Evolutionary conservation across 2,888 invertebrate genomes (phyloP).

Genomic region (Brachynemurus nebulosus): DNA sequence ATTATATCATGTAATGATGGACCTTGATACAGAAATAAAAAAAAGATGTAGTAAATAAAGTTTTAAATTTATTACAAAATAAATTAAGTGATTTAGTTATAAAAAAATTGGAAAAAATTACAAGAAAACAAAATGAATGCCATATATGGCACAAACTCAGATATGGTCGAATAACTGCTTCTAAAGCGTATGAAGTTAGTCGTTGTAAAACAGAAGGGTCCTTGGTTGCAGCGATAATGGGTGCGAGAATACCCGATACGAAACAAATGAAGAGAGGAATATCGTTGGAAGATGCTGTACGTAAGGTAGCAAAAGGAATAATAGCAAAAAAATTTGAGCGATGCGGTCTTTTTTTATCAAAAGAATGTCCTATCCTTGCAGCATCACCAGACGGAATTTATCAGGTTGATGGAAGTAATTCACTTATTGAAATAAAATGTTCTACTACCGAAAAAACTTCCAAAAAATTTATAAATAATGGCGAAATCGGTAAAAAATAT

Average conservation of each 20-base stretch:
- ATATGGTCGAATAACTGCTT: conserved; percentile 10
- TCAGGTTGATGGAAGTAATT: conserved; percentile 10
- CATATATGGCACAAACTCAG: conserved; percentile 10
- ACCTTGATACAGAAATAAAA: too few species aligned
- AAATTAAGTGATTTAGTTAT: conserved; percentile 10
- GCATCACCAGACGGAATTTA: conserved; percentile 15
- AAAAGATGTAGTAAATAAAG: too few species aligned
- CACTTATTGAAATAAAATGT: conserved; percentile 17
- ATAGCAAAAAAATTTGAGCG: conserved; percentile 10
- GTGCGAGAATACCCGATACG: conserved; percentile 11
- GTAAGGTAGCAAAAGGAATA: conserved; percentile 5
- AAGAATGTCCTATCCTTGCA: conserved; percentile 11
- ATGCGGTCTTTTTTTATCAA: conserved; percentile 11
- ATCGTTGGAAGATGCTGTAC: conserved; percentile 10
- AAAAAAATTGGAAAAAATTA: conserved; percentile 13
- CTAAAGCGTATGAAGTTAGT: conserved; percentile 7
- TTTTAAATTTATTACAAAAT: too few species aligned
- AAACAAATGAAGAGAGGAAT: conserved; percentile 11
- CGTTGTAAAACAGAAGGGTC: conserved; percentile 9
- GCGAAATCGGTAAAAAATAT: too few species aligned
- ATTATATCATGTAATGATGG: conserved; percentile 10
- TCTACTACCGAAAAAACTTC: conserved; percentile 9
- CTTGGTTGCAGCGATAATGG: conserved; percentile 7
- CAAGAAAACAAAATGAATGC: conserved; percentile 14
- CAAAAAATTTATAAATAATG: neutral